These are phyloP conservation scores for Peribatodes rhomboidaria DNA, from an alignment of 2,888 invertebrate species.

Conservation along the genomic window DNA sequence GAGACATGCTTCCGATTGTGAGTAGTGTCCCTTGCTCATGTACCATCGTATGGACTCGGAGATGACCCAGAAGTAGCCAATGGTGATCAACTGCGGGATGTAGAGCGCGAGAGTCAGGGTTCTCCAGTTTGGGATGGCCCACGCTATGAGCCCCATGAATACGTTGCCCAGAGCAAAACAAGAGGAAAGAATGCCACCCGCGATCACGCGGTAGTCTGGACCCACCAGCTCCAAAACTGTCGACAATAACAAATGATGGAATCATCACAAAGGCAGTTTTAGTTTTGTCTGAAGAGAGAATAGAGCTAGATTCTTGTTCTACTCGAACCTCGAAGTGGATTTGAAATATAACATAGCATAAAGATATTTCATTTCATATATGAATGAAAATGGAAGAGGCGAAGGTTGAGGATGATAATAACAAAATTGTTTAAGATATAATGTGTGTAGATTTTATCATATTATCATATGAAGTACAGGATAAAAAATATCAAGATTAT, in stretches of 20 bases:
- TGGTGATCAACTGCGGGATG: slow-evolving; percentile 88
- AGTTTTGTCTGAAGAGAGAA: not conserved
- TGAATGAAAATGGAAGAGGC: too few relatives aligned
- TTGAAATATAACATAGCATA: too few relatives aligned
- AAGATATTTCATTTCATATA: too few relatives aligned
- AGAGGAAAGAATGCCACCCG: slow-evolving; percentile 89
- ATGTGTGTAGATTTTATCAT: not conserved
- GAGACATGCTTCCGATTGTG: slow-evolving; percentile 88
- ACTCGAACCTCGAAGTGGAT: too few relatives aligned
- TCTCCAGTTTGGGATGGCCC: slow-evolving; percentile 90
- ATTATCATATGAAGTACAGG: not conserved
- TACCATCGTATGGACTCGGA: slow-evolving; percentile 93
- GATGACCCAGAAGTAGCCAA: slow-evolving; percentile 89
- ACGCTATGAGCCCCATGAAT: slow-evolving; percentile 89
- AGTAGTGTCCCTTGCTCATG: slow-evolving; percentile 88
- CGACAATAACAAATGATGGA: not conserved
- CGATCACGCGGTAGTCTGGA: slow-evolving; percentile 89
- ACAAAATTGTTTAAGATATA: not conserved
- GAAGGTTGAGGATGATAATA: not conserved
- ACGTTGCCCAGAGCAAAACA: slow-evolving; percentile 91
- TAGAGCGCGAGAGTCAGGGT: slow-evolving; percentile 89
- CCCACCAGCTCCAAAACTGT: slow-evolving; percentile 92
- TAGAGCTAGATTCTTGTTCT: too few relatives aligned
- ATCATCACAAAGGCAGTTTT: not conserved
- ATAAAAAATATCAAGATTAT: slow-evolving; percentile 1